phyloP scores from a whole-genome alignment of 2,888 invertebrate genomes.

The Andrena flavipes region DNA sequence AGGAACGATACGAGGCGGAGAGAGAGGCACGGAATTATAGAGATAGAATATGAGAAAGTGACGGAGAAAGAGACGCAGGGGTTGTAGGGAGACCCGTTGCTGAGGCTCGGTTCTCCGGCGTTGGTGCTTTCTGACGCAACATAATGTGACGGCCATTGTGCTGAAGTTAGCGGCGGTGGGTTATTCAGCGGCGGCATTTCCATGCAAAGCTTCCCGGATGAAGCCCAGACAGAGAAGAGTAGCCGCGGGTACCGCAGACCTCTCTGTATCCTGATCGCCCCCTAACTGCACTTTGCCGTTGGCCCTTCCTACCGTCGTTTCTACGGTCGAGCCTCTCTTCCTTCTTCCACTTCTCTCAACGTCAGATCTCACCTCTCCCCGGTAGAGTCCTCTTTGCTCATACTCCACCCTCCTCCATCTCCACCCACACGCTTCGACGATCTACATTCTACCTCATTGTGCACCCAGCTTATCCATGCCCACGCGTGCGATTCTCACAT shows the following conservation, averaged over 20 bases:
- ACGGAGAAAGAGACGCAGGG: conserved; percentile 42
- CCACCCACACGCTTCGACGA: conserved; percentile 59
- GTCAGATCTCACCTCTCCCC: conserved; percentile 40
- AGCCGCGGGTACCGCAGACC: conserved; percentile 80
- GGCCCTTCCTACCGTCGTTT: conserved; percentile 68
- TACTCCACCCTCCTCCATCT: conserved; percentile 20
- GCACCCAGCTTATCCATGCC: conserved; percentile 73
- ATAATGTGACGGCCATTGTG: conserved; percentile 82
- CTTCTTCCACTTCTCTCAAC: conserved; percentile 50
- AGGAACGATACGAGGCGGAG: conserved; percentile 5
- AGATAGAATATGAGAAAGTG: conserved; percentile 53
- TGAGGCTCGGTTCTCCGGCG: conserved; percentile 60
- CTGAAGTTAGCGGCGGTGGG: conserved; percentile 78
- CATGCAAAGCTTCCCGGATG: conserved; percentile 79
- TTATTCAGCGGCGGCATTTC: conserved; percentile 81
- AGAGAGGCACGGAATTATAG: conserved; percentile 38
- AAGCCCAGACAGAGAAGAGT: conserved; percentile 78
- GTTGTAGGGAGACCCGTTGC: conserved; percentile 27
- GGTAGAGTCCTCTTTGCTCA: conserved; percentile 59
- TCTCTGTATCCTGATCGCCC: conserved; percentile 79
- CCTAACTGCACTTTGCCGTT: conserved; percentile 76
- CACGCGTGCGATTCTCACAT: conserved; percentile 74
- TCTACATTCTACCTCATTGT: conserved; percentile 76
- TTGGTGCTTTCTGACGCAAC: conserved; percentile 77
- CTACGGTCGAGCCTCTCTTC: conserved; percentile 44